These are phyloP conservation scores for Danaus chrysippus DNA, from an alignment of 2,888 invertebrate species.

Conservation along the genomic window DNA sequence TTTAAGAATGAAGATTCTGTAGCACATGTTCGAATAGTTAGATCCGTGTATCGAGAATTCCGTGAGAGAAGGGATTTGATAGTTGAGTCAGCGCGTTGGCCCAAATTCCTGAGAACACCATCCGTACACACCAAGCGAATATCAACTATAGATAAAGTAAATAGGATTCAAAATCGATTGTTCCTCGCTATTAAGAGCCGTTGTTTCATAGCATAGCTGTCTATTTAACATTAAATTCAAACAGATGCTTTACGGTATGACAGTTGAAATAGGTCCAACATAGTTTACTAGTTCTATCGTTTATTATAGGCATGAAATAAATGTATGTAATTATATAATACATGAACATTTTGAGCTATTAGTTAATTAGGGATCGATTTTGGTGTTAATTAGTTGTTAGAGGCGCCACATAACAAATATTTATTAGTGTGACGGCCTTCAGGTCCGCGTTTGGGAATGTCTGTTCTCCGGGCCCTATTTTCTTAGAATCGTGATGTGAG, in stretches of 20 bases:
- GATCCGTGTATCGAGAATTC: slow-evolving; percentile 53
- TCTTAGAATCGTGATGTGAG: slow-evolving; percentile 63
- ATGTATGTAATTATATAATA: too few species aligned
- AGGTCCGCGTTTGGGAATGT: slow-evolving; percentile 55
- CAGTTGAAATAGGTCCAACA: slow-evolving; percentile 35
- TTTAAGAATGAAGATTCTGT: neutral
- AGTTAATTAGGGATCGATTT: slow-evolving; percentile 2
- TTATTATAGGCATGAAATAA: neutral
- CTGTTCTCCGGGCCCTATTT: slow-evolving; percentile 58
- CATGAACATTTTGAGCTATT: neutral
- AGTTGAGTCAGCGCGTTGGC: slow-evolving; percentile 74
- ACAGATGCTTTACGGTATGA: slow-evolving; percentile 57
- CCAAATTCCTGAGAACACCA: slow-evolving; percentile 74
- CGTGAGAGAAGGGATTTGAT: slow-evolving; percentile 68
- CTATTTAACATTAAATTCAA: slow-evolving; percentile 54
- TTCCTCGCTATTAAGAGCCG: slow-evolving; percentile 46
- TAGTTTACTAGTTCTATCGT: neutral
- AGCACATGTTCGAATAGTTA: slow-evolving; percentile 32
- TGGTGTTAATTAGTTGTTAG: slow-evolving; percentile 24
- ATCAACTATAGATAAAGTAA: slow-evolving; percentile 38
- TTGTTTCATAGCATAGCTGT: slow-evolving; percentile 56
- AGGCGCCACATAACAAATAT: slow-evolving; percentile 47
- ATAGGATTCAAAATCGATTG: slow-evolving; percentile 44
- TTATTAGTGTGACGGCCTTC: slow-evolving; percentile 66
- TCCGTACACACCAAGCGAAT: slow-evolving; percentile 53